A percentile compares a stretch with the other conserved stretches of the same genome.
These are phyloP conservation scores for Columbina picui DNA, from an alignment of 2,113 vertebrate genomes.

Conservation along the genomic window DNA sequence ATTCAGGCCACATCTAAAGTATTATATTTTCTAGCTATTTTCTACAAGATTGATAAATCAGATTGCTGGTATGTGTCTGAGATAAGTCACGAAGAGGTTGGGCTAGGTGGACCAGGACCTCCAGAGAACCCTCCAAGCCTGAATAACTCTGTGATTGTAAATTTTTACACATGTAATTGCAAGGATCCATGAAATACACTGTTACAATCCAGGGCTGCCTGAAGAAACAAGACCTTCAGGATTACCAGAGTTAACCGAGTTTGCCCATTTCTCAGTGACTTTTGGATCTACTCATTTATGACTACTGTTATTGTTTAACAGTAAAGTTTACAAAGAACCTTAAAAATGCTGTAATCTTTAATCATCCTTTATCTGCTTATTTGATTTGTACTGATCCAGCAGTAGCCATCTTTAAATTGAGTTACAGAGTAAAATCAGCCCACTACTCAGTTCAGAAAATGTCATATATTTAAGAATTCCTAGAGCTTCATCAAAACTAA, in stretches of 20 bases:
- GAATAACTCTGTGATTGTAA: background rate
- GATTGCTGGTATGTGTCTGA: background rate
- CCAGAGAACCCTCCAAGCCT: background rate
- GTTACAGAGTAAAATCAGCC: background rate
- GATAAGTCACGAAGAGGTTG: background rate
- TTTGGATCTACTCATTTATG: background rate
- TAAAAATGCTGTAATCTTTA: background rate
- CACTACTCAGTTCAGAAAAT: background rate
- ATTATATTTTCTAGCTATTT: background rate
- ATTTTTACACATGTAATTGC: fast-evolving
- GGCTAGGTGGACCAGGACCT: background rate
- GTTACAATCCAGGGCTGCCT: background rate
- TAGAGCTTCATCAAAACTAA: background rate
- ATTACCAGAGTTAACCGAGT: background rate
- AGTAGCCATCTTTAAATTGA: background rate
- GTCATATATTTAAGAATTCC: background rate
- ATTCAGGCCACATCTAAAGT: background rate
- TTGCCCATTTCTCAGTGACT: background rate
- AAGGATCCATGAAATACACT: background rate
- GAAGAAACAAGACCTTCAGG: background rate
- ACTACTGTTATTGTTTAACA: background rate
- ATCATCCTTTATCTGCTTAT: background rate
- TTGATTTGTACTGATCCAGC: background rate
- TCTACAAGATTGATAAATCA: background rate
- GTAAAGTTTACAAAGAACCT: background rate